phyloP scores from a whole-genome alignment of 2,797 vertebrate genomes.

The Coilia nasus region DNA sequence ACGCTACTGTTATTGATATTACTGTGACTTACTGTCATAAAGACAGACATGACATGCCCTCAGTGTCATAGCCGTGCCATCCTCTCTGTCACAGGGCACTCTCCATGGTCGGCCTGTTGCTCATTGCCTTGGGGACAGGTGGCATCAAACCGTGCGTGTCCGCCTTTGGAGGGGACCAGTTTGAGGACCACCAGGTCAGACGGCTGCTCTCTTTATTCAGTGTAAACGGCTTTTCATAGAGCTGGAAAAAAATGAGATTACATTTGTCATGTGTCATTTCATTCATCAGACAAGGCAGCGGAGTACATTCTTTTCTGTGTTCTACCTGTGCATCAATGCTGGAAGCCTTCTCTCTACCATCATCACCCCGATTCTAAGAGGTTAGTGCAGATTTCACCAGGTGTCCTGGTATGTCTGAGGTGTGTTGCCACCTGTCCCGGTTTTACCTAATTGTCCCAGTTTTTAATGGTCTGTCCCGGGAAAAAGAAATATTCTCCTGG shows the following conservation, averaged over 20 bases:
- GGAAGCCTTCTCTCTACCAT: conserved; percentile 94
- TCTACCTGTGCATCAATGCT: conserved; percentile 92
- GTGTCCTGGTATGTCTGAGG: background rate
- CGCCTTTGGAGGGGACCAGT: conserved; percentile 96
- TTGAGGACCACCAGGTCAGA: conserved; percentile 85
- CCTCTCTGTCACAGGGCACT: conserved; percentile 68
- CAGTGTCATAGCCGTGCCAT: background rate
- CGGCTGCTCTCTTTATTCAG: background rate
- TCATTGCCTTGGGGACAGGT: conserved; percentile 93
- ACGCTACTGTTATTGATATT: background rate
- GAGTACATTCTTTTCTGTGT: conserved; percentile 91
- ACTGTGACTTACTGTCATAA: background rate
- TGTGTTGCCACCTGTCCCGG: too few species aligned
- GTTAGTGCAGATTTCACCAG: conserved; percentile 50
- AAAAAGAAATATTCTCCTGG: too few species aligned
- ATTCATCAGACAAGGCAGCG: conserved; percentile 84
- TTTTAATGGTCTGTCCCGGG: too few species aligned
- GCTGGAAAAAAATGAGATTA: background rate
- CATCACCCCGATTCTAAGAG: conserved; percentile 90
- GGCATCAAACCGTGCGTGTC: conserved; percentile 97
- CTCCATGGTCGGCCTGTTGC: conserved; percentile 84
- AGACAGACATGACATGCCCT: background rate
- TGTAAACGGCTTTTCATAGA: background rate
- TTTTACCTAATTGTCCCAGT: too few species aligned
- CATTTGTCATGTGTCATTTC: conserved; percentile 30